A percentile compares a stretch with the other conserved stretches of the same genome.
These are phyloP conservation scores for Microtus richardsoni DNA, from an alignment of 2,113 vertebrate genomes.

Conservation along the genomic window DNA sequence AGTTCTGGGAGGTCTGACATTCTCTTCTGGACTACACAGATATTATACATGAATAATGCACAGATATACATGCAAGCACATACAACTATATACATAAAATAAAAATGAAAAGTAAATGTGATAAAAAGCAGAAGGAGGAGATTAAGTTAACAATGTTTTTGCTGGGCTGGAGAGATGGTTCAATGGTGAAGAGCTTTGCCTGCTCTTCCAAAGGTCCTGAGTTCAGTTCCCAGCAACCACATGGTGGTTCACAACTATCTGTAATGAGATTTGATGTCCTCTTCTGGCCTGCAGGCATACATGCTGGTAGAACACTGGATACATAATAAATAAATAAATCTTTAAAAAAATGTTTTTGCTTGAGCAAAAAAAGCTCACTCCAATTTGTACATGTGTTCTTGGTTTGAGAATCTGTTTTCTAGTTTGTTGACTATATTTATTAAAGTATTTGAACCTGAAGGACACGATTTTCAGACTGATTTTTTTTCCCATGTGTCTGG, in stretches of 20 bases:
- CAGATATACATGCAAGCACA: not conserved
- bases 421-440: slow-evolving; percentile 26
- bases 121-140: not conserved
- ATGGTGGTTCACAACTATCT: too few species aligned
- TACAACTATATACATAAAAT: not conserved
- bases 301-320: too few species aligned
- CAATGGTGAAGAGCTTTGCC: too few species aligned
- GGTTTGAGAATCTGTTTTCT: slow-evolving; percentile 33
- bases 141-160: slow-evolving; percentile 49
- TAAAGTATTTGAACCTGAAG: not conserved
- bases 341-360: not conserved
- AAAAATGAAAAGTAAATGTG: not conserved
- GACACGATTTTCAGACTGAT: not conserved
- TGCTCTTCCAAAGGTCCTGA: too few species aligned
- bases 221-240: too few species aligned
- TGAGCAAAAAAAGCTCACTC: slow-evolving; percentile 36
- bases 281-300: too few species aligned
- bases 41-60: not conserved
- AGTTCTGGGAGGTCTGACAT: not conserved
- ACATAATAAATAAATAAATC: too few species aligned
- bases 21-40: not conserved
- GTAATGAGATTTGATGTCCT: too few species aligned
- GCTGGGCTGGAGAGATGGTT: not conserved
- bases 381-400: slow-evolving; percentile 42
- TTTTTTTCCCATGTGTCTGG: not conserved